Percentiles rank a stretch among this genome's conserved stretches.
These are phyloP conservation scores for Corydoras sp. DNA, from an alignment of 2,113 vertebrate genomes.

Conservation along the genomic window DNA sequence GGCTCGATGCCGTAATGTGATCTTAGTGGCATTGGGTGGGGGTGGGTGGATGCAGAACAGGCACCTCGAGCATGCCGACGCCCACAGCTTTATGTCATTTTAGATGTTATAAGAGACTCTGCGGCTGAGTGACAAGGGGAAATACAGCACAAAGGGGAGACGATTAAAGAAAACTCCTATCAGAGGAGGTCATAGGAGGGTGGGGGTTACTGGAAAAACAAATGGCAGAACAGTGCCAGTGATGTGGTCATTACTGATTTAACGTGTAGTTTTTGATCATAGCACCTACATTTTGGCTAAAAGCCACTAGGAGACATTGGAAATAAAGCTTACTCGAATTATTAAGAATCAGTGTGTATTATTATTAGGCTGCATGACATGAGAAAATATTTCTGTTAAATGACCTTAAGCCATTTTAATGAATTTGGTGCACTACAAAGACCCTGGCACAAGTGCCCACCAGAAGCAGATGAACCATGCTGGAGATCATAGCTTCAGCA, in stretches of 20 bases:
- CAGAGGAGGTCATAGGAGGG: background rate
- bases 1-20: constrained; percentile 19
- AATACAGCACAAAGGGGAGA: constrained; percentile 26
- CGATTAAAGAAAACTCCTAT: constrained; percentile 31
- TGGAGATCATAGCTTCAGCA: too few species aligned
- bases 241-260: constrained; percentile 5
- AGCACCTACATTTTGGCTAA: constrained; percentile 10
- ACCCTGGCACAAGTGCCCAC: too few species aligned
- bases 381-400: too few species aligned
- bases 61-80: constrained; percentile 29
- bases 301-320: background rate
- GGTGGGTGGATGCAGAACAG: constrained; percentile 9
- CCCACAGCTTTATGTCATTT: constrained; percentile 37
- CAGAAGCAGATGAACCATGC: too few species aligned
- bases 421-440: too few species aligned
- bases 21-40: constrained; percentile 14
- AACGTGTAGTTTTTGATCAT: background rate
- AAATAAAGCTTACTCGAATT: background rate
- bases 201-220: background rate
- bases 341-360: too few species aligned
- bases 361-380: too few species aligned
- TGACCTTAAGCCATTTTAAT: too few species aligned
- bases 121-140: constrained; percentile 31
- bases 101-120: constrained; percentile 35
- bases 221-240: background rate